These are phyloP conservation scores for Corvus moneduloides DNA, from an alignment of 2,113 vertebrate genomes.

Conservation along the genomic window DNA sequence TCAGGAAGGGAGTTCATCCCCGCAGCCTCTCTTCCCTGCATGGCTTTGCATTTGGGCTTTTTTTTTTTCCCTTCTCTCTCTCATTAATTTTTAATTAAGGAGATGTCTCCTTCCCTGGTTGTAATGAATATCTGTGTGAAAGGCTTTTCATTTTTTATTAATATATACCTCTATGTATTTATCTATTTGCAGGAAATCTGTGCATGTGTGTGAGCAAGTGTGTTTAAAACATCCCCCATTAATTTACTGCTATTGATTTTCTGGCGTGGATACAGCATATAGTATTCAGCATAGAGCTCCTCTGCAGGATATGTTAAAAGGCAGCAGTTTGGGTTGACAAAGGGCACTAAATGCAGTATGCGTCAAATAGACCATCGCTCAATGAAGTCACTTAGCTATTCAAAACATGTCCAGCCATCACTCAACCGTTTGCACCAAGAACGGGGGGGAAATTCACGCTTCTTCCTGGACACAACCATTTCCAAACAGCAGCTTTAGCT, in stretches of 20 bases:
- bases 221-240: constrained; percentile 72
- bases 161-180: constrained; percentile 27
- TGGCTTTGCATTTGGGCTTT: constrained; percentile 22
- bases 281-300: constrained; percentile 78
- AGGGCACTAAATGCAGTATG: constrained; percentile 85
- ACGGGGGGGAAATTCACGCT: constrained; percentile 10
- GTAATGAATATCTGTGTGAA: constrained; percentile 64
- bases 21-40: constrained; percentile 20
- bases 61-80: background rate
- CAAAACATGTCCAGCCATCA: constrained; percentile 84
- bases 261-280: constrained; percentile 74
- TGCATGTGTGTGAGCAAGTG: constrained; percentile 11
- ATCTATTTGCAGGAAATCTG: constrained; percentile 11
- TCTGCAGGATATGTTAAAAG: constrained; percentile 80
- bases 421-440: constrained; percentile 80
- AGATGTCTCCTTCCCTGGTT: constrained; percentile 34
- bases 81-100: constrained; percentile 73
- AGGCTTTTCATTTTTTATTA: constrained; percentile 63
- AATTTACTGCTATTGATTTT: constrained; percentile 77
- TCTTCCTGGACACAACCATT: constrained; percentile 52
- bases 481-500: constrained; percentile 50
- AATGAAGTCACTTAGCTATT: constrained; percentile 87
- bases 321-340: constrained; percentile 79
- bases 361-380: constrained; percentile 85
- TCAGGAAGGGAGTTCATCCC: constrained; percentile 32